Evolutionary conservation across 2,113 vertebrate species (phyloP).

Genomic region (Hyla sarda): DNA sequence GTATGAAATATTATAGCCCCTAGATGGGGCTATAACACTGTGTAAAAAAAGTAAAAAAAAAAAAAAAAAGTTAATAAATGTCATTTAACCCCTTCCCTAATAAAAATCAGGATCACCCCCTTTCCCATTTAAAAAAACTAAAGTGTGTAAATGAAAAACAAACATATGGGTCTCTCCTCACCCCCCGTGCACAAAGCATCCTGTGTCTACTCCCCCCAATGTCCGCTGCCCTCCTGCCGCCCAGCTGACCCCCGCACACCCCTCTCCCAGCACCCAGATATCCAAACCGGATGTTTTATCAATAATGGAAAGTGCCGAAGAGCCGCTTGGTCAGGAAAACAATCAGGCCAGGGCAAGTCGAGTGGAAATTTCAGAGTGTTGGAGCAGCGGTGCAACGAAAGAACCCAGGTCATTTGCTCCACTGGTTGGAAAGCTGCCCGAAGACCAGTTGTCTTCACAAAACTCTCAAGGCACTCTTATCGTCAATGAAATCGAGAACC

Average conservation of each 20-base stretch:
- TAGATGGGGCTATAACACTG: too few species aligned
- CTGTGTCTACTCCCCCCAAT: constrained; percentile 32
- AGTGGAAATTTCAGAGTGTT: constrained; percentile 52
- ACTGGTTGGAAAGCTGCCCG: constrained; percentile 39
- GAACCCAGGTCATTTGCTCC: constrained; percentile 39
- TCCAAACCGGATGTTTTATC: constrained; percentile 38
- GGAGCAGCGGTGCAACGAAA: constrained; percentile 28
- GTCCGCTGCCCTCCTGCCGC: constrained; percentile 11
- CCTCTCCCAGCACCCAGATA: constrained; percentile 28
- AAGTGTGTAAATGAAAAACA: too few species aligned
- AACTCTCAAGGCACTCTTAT: neutral
- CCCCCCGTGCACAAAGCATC: constrained; percentile 46
- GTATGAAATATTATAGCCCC: too few species aligned
- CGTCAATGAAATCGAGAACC: neutral
- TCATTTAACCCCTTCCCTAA: too few species aligned
- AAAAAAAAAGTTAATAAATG: too few species aligned
- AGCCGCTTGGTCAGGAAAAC: constrained; percentile 45
- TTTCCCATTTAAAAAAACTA: too few species aligned
- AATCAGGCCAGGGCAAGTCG: constrained; percentile 21
- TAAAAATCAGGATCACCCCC: too few species aligned
- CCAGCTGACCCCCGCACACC: neutral
- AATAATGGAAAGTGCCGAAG: constrained; percentile 58
- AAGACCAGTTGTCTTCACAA: constrained; percentile 29
- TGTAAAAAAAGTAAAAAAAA: too few species aligned
- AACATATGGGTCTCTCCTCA: neutral